Percentiles rank a stretch among this genome's conserved stretches.
Conservation (phyloP, 2,797 vertebrate species). For the Rhynchotus rufescens region DNA sequence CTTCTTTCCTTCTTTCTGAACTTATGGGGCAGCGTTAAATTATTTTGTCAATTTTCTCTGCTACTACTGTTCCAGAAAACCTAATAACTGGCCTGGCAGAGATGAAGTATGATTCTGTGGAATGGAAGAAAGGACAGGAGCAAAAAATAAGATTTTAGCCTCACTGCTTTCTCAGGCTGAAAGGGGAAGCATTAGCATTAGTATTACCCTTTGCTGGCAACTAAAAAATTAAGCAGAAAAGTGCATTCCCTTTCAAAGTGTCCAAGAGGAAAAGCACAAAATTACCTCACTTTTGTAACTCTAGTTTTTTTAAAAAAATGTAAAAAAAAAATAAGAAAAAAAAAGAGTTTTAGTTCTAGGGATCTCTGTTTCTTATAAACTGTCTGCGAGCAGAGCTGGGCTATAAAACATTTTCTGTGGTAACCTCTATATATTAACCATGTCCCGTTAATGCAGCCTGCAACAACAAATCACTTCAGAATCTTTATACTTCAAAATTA, state of each 20-base stretch:
- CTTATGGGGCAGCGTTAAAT: slow-evolving; percentile 36
- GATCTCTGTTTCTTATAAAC: neutral
- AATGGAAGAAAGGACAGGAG: slow-evolving; percentile 19
- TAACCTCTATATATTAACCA: neutral
- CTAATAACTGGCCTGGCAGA: slow-evolving; percentile 59
- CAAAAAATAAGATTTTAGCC: neutral
- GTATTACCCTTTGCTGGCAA: neutral
- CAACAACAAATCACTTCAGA: neutral
- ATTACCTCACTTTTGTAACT: neutral
- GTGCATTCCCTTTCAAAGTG: neutral
- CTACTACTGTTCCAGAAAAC: slow-evolving; percentile 34
- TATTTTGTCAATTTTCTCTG: slow-evolving; percentile 58
- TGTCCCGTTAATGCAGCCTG: neutral
- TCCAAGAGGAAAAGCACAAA: neutral
- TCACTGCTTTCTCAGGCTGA: neutral
- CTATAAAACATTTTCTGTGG: neutral
- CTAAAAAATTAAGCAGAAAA: neutral
- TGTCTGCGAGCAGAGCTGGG: neutral
- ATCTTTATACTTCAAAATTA: neutral
- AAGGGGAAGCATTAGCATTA: neutral
- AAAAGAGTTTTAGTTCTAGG: neutral
- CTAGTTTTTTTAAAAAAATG: neutral
- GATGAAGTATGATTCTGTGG: slow-evolving; percentile 9
- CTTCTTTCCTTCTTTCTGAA: neutral
- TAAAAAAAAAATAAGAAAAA: neutral